A percentile compares a stretch with the other conserved stretches of the same genome.
Evolutionary conservation across 2,888 invertebrate genomes (phyloP).

Genomic region (Leucophenga maculata): DNA sequence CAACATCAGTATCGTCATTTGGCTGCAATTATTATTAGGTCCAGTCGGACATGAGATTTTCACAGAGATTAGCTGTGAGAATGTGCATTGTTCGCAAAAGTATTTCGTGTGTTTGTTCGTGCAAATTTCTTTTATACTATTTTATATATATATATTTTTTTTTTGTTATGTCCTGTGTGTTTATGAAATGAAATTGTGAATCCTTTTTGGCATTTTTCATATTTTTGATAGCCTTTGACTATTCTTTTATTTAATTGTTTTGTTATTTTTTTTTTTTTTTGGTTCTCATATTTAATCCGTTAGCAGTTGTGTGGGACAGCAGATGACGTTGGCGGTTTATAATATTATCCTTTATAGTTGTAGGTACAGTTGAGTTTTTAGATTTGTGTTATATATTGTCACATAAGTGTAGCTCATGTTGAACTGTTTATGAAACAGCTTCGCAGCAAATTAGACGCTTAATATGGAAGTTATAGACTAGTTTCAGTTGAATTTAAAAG

Average conservation of each 20-base stretch:
- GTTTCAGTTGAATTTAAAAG: too few species aligned
- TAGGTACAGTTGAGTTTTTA: too few species aligned
- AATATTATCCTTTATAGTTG: background rate
- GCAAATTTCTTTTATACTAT: conserved; percentile 40
- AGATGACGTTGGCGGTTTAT: too few species aligned
- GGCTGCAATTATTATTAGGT: conserved; percentile 58
- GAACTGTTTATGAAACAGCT: too few species aligned
- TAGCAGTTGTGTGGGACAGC: background rate
- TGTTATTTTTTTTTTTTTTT: conserved; percentile 7
- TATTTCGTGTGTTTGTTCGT: background rate
- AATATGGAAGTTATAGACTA: too few species aligned
- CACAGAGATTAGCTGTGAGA: conserved; percentile 63
- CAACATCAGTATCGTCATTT: conserved; percentile 50
- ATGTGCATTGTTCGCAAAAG: conserved; percentile 44
- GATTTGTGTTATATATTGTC: too few species aligned
- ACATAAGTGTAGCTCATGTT: too few species aligned
- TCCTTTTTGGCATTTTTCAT: conserved; percentile 14
- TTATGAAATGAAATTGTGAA: conserved; percentile 4
- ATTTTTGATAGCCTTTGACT: conserved; percentile 22
- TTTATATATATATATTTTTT: too few species aligned
- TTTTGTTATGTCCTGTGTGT: conserved; percentile 22
- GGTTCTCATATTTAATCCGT: background rate
- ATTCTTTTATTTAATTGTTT: background rate
- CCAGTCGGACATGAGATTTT: conserved; percentile 29
- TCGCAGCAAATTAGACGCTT: background rate